phyloP scores from a whole-genome alignment of 2,888 invertebrate genomes.

The Hirudinaria manillensis region DNA sequence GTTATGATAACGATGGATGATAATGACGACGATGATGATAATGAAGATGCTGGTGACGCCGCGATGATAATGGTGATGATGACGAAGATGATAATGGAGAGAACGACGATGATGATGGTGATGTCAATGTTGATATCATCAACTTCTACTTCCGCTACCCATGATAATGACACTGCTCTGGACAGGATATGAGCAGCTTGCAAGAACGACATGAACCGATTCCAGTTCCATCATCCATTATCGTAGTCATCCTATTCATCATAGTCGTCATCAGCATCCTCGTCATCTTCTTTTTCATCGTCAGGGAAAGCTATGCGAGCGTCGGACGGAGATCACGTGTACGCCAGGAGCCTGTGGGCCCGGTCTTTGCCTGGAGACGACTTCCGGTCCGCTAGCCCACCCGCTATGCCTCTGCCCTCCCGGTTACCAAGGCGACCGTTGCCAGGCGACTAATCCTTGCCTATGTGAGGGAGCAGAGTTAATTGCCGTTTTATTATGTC shows the following conservation, averaged over 20 bases:
- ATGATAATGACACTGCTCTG: not conserved
- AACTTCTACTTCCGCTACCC: not conserved
- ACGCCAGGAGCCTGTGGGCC: not conserved
- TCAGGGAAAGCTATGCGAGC: conserved; percentile 3
- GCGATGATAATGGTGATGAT: conserved; percentile 6
- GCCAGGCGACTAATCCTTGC: conserved; percentile 39
- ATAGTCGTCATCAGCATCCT: not conserved
- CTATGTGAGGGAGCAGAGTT: conserved; percentile 24
- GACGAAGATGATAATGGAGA: not conserved
- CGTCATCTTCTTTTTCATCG: not conserved
- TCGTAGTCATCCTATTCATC: not conserved
- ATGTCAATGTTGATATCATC: not conserved
- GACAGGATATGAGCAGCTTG: too few species aligned
- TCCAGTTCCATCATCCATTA: not conserved
- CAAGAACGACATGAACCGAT: too few species aligned
- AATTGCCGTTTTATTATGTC: too few species aligned
- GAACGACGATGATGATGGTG: not conserved
- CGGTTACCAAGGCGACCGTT: conserved; percentile 35
- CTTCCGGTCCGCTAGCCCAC: not conserved
- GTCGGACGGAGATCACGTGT: not conserved
- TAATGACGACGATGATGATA: conserved; percentile 13
- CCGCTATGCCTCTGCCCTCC: conserved; percentile 34
- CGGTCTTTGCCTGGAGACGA: conserved; percentile 12
- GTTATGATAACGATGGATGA: not conserved
- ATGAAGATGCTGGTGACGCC: not conserved